A percentile compares a stretch with the other conserved stretches of the same genome.
Evolutionary conservation across 2,113 vertebrate species (phyloP).

Genomic region (Saccopteryx bilineata): DNA sequence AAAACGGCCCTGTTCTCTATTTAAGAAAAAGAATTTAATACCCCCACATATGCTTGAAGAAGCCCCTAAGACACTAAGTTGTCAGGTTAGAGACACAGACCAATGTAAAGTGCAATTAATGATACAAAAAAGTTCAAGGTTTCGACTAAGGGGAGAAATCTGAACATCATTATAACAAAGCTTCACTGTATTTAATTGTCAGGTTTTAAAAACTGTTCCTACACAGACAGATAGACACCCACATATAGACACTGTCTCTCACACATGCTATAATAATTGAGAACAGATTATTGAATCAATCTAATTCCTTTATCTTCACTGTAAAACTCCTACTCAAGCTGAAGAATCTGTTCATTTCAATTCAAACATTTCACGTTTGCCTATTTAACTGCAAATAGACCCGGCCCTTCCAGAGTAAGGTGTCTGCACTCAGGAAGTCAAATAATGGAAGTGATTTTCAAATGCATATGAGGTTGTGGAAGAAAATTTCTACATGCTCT

Average conservation of each 20-base stretch:
- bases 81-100: not conserved
- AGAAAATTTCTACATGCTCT: not conserved
- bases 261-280: not conserved
- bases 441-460: not conserved
- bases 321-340: not conserved
- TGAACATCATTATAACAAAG: not conserved
- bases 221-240: not conserved
- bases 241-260: not conserved
- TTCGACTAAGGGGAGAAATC: not conserved
- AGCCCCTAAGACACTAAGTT: not conserved
- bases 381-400: not conserved
- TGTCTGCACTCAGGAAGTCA: not conserved
- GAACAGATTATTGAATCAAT: not conserved
- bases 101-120: not conserved
- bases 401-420: not conserved
- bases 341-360: not conserved
- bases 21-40: not conserved
- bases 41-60: not conserved
- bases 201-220: not conserved
- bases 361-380: not conserved
- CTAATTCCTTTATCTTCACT: not conserved
- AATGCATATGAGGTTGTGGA: not conserved
- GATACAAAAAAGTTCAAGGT: not conserved
- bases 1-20: not conserved
- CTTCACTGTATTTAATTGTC: not conserved